phyloP scores from a whole-genome alignment of 2,113 vertebrate genomes.

The Ramphastos sulfuratus region DNA sequence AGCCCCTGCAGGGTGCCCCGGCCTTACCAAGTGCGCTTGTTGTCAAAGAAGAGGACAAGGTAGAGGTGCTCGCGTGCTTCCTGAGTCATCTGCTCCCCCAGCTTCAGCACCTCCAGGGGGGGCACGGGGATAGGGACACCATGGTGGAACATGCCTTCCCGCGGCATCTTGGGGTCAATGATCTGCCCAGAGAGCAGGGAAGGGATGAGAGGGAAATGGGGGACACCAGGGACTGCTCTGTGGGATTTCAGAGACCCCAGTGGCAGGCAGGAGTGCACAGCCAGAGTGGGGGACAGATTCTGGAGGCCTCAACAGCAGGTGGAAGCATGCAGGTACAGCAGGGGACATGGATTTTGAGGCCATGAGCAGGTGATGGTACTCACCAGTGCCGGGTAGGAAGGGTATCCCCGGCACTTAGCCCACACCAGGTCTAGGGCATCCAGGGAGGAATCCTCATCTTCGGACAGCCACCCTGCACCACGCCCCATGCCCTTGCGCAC shows the following conservation, averaged over 20 bases:
- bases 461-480: constrained; percentile 89
- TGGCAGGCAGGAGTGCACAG: background rate
- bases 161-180: constrained; percentile 98
- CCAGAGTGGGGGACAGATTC: background rate
- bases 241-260: background rate
- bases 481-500: constrained; percentile 88
- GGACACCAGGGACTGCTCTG: rapidly evolving
- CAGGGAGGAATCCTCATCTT: constrained; percentile 92
- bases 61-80: constrained; percentile 98
- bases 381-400: constrained; percentile 97
- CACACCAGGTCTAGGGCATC: constrained; percentile 97
- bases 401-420: constrained; percentile 98
- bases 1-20: background rate
- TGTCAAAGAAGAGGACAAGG: constrained; percentile 98
- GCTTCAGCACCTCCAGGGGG: constrained; percentile 94
- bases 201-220: background rate
- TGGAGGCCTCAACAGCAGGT: too few relatives aligned
- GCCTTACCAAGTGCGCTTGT: constrained; percentile 97
- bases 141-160: constrained; percentile 96
- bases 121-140: constrained; percentile 97
- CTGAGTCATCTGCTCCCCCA: constrained; percentile 99
- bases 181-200: constrained; percentile 75
- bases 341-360: background rate
- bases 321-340: background rate
- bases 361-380: background rate